Conservation (phyloP, 2,113 vertebrate species). For the Microcebus ravelobensis region DNA sequence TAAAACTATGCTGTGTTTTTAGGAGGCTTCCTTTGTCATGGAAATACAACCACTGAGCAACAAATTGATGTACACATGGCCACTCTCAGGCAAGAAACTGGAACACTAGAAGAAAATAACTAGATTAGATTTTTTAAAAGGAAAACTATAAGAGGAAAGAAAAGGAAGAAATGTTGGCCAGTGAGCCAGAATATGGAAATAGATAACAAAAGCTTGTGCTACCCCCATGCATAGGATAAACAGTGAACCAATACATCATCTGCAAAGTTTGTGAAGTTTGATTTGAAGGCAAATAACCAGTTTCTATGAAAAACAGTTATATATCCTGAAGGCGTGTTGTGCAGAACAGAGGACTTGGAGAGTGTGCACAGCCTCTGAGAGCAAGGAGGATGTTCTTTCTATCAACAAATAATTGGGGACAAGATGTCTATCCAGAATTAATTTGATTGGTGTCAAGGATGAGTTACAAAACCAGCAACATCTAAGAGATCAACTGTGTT, state of each 20-base stretch:
- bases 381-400: neutral
- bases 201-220: neutral
- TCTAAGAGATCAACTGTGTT: conserved; percentile 50
- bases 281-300: neutral
- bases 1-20: neutral
- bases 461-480: conserved; percentile 53
- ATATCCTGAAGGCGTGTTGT: neutral
- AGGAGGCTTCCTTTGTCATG: neutral
- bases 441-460: conserved; percentile 49
- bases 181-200: neutral
- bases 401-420: conserved; percentile 33
- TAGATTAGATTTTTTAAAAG: neutral
- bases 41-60: neutral
- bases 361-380: neutral
- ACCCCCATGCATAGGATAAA: neutral
- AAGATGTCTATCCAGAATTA: conserved; percentile 53
- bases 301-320: conserved; percentile 15
- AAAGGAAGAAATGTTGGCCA: neutral
- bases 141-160: neutral
- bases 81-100: neutral
- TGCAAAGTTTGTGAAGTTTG: conserved; percentile 7
- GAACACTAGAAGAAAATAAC: neutral
- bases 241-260: neutral
- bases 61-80: neutral
- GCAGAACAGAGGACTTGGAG: neutral